Evolutionary conservation across 2,113 vertebrate species (phyloP).

Genomic region (Craseonycteris thonglongyai): DNA sequence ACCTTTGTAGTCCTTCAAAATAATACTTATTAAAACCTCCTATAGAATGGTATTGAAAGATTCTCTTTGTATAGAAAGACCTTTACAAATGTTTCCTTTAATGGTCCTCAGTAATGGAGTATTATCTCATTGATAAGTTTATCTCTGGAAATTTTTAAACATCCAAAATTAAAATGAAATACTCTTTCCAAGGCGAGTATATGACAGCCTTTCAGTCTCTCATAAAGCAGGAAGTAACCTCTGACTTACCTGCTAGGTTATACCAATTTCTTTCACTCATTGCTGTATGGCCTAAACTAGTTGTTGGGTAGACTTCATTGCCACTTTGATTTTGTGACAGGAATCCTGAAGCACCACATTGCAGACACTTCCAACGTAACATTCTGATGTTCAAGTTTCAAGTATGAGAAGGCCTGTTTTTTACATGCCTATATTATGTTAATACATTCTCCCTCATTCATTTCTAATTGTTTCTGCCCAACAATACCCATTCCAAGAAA

Average conservation of each 20-base stretch:
- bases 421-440: constrained; percentile 82
- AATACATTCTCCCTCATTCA: constrained; percentile 82
- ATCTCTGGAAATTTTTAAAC: constrained; percentile 86
- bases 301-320: constrained; percentile 85
- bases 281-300: constrained; percentile 85
- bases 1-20: background rate
- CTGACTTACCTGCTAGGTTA: constrained; percentile 80
- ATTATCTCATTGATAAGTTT: constrained; percentile 88
- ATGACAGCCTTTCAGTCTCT: constrained; percentile 77
- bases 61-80: background rate
- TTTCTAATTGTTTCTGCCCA: constrained; percentile 84
- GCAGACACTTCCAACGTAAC: constrained; percentile 88
- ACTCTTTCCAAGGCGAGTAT: background rate
- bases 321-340: constrained; percentile 86
- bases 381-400: constrained; percentile 86
- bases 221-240: constrained; percentile 78
- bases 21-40: background rate
- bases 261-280: constrained; percentile 77
- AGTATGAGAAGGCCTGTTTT: constrained; percentile 81
- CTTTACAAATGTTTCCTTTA: constrained; percentile 78
- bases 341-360: constrained; percentile 87
- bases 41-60: background rate
- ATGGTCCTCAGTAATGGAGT: constrained; percentile 84
- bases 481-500: constrained; percentile 89
- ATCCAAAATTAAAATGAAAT: background rate